Percentiles rank a stretch among this genome's conserved stretches.
phyloP scores from a whole-genome alignment of 2,888 invertebrate species.

The Prionchulus punctatus region DNA sequence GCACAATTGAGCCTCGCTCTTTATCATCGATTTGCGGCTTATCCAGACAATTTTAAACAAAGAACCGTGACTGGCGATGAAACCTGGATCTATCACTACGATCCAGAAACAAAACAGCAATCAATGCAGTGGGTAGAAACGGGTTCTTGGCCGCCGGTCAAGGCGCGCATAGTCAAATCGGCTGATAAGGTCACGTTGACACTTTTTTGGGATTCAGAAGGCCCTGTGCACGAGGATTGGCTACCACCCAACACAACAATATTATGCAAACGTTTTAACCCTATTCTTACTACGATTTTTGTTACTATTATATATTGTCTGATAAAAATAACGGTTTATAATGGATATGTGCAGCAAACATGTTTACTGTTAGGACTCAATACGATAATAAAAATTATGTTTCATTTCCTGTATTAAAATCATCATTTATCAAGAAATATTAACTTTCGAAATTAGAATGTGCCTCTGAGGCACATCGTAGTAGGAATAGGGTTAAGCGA shows the following conservation, averaged over 20 bases:
- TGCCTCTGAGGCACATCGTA: too few relatives aligned
- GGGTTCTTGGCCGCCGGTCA: not conserved
- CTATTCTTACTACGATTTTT: too few relatives aligned
- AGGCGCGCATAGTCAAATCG: conserved; percentile 3
- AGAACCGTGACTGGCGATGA: conserved; percentile 30
- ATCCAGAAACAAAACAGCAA: too few relatives aligned
- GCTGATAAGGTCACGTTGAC: conserved; percentile 12
- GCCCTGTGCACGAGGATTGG: conserved; percentile 2
- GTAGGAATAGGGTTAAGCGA: too few relatives aligned
- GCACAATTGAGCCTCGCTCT: conserved; percentile 23
- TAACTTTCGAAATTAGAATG: too few relatives aligned
- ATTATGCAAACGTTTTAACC: conserved; percentile 4
- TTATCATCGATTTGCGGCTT: conserved; percentile 4
- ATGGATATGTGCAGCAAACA: too few relatives aligned
- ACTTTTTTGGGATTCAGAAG: conserved; percentile 13
- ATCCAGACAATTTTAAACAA: conserved; percentile 21
- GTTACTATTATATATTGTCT: too few relatives aligned
- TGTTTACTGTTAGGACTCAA: too few relatives aligned
- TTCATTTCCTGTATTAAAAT: too few relatives aligned
- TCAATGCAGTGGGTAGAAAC: conserved; percentile 14
- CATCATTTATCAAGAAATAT: too few relatives aligned
- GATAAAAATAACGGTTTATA: too few relatives aligned
- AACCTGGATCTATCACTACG: conserved; percentile 19
- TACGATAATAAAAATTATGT: too few relatives aligned
- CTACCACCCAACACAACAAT: not conserved